A percentile compares a stretch with the other conserved stretches of the same genome.
Evolutionary conservation across 2,888 invertebrate genomes (phyloP).

Genomic region (Chrysopilus asiliformis): DNA sequence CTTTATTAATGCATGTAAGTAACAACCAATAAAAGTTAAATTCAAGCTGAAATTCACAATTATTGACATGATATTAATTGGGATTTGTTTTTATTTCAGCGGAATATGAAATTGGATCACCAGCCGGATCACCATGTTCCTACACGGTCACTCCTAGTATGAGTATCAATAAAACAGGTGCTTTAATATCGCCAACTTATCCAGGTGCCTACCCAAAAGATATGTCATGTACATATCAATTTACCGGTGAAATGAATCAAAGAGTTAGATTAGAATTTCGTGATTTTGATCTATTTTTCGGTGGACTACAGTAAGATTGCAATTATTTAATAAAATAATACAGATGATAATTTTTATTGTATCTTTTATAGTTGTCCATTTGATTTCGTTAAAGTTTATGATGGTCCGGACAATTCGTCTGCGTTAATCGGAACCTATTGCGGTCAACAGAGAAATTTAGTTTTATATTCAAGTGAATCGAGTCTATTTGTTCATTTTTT

Average conservation of each 20-base stretch:
- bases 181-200: slow-evolving; percentile 92
- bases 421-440: slow-evolving; percentile 94
- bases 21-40: no score
- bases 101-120: slow-evolving; percentile 85
- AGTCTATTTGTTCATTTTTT: slow-evolving; percentile 82
- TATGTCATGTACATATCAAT: slow-evolving; percentile 82
- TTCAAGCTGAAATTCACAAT: no score
- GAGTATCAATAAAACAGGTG: slow-evolving; percentile 56
- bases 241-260: slow-evolving; percentile 80
- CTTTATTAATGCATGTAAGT: slow-evolving; percentile 91
- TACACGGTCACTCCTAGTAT: slow-evolving; percentile 61
- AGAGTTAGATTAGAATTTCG: slow-evolving; percentile 90
- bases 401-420: slow-evolving; percentile 78
- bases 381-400: slow-evolving; percentile 94
- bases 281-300: slow-evolving; percentile 97
- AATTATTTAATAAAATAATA: background rate
- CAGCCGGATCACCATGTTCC: slow-evolving; percentile 76
- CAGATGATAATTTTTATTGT: no score
- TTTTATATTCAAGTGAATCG: slow-evolving; percentile 87
- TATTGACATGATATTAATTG: background rate
- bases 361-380: slow-evolving; percentile 96
- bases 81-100: slow-evolving; percentile 40
- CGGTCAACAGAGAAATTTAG: slow-evolving; percentile 91
- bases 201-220: slow-evolving; percentile 98
- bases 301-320: slow-evolving; percentile 85